phyloP scores from a whole-genome alignment of 2,113 vertebrate genomes.

The Aramus guarauna region DNA sequence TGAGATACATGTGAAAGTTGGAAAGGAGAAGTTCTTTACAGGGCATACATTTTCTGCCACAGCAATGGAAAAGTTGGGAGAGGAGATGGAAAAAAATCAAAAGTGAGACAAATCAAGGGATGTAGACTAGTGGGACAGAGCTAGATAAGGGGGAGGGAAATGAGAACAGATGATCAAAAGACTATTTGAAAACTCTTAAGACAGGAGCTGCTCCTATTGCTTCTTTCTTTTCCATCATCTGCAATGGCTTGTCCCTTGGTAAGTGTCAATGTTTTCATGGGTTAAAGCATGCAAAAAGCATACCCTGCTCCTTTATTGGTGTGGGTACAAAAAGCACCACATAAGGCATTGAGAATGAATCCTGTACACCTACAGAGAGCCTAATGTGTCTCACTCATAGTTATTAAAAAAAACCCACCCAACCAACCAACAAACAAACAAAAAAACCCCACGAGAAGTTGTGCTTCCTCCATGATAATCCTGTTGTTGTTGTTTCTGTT shows the following conservation, averaged over 20 bases:
- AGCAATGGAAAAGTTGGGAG: not conserved
- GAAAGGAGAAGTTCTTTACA: not conserved
- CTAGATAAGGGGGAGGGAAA: not conserved
- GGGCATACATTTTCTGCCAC: not conserved
- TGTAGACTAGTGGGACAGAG: not conserved
- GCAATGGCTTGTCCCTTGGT: not conserved
- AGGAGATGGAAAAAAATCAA: not conserved
- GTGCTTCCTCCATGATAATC: too few relatives aligned
- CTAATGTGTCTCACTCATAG: not conserved
- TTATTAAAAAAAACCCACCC: not conserved
- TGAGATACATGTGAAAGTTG: not conserved
- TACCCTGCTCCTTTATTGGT: not conserved
- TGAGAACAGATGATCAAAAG: not conserved
- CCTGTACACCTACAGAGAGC: not conserved
- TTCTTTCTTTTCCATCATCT: not conserved
- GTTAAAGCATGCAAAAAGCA: not conserved
- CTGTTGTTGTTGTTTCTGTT: too few relatives aligned
- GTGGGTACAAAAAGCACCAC: not conserved
- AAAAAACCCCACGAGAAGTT: not conserved
- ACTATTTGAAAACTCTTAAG: not conserved
- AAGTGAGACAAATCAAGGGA: not conserved
- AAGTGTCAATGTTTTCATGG: not conserved
- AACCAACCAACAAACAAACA: not conserved
- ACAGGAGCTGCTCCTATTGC: not conserved
- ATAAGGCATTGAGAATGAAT: not conserved